Evolutionary conservation across 2,888 invertebrate species (phyloP).

Genomic region (Caenorhabditis angaria): DNA sequence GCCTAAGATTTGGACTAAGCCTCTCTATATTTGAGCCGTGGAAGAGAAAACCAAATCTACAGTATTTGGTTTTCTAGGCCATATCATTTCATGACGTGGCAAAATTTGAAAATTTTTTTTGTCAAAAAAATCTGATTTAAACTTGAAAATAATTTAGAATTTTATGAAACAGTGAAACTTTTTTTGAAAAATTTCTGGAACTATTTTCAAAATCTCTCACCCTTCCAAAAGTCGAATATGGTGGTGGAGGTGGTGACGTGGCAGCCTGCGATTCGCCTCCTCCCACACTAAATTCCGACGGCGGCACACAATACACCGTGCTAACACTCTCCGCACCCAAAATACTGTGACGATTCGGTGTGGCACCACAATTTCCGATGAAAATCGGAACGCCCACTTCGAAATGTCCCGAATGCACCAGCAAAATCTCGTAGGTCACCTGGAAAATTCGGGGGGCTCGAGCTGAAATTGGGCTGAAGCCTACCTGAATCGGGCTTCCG

Average conservation of each 20-base stretch:
- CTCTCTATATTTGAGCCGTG: too few relatives aligned
- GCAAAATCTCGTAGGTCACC: slow-evolving; percentile 45
- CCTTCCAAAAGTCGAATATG: slow-evolving; percentile 36
- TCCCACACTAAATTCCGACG: slow-evolving; percentile 30
- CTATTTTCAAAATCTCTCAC: too few relatives aligned
- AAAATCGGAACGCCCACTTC: slow-evolving; percentile 50
- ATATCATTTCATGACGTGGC: too few relatives aligned
- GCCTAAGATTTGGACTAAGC: too few relatives aligned
- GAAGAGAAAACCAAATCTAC: too few relatives aligned
- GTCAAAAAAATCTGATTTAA: too few relatives aligned
- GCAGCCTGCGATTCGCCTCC: neutral
- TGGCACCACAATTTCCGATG: slow-evolving; percentile 33
- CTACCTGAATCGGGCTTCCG: slow-evolving; percentile 37
- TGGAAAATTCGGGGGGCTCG: slow-evolving; percentile 8
- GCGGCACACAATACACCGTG: slow-evolving; percentile 45
- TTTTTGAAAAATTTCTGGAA: too few relatives aligned
- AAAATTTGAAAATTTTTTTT: too few relatives aligned
- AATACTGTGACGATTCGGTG: slow-evolving; percentile 14
- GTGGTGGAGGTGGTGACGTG: slow-evolving; percentile 38
- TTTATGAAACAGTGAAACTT: too few relatives aligned
- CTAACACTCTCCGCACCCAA: slow-evolving; percentile 23
- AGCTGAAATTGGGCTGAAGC: neutral
- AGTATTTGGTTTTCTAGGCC: too few relatives aligned
- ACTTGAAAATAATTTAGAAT: too few relatives aligned
- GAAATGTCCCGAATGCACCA: slow-evolving; percentile 41